These are phyloP conservation scores for Macroglossus sobrinus DNA, from an alignment of 2,113 vertebrate species.

Conservation along the genomic window DNA sequence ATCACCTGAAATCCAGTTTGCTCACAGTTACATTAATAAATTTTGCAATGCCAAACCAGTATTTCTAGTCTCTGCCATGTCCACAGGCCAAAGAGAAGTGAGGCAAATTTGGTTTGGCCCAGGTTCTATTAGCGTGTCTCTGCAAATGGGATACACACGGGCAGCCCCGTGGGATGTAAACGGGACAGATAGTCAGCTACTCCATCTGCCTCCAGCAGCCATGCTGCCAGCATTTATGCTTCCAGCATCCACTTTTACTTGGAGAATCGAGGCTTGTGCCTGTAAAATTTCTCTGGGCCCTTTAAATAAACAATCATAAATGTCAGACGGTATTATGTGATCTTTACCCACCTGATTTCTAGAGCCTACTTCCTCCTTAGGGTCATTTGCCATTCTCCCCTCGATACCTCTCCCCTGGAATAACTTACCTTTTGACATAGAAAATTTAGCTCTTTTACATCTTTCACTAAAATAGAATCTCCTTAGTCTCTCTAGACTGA, in stretches of 20 bases:
- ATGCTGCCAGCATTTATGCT: no score
- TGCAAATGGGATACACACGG: accelerated
- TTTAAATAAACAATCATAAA: background rate
- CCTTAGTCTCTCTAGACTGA: background rate
- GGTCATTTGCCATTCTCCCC: background rate
- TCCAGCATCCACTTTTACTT: background rate
- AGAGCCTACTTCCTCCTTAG: background rate
- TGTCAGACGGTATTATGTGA: background rate
- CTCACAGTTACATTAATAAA: background rate
- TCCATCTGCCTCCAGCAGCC: no score
- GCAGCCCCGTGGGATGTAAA: background rate
- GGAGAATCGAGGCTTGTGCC: background rate
- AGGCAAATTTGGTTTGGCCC: background rate
- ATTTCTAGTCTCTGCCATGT: background rate
- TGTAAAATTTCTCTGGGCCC: background rate
- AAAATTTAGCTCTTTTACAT: background rate
- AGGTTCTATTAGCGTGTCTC: background rate
- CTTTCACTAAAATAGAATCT: no score
- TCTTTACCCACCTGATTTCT: background rate
- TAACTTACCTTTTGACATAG: background rate
- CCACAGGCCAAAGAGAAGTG: background rate
- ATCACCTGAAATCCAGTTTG: background rate
- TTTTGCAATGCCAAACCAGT: background rate
- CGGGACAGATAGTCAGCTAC: accelerated
- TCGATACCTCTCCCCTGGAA: background rate